These are phyloP conservation scores for Hylyphantes graminicola DNA, from an alignment of 1,140 invertebrate species.

Conservation along the genomic window DNA sequence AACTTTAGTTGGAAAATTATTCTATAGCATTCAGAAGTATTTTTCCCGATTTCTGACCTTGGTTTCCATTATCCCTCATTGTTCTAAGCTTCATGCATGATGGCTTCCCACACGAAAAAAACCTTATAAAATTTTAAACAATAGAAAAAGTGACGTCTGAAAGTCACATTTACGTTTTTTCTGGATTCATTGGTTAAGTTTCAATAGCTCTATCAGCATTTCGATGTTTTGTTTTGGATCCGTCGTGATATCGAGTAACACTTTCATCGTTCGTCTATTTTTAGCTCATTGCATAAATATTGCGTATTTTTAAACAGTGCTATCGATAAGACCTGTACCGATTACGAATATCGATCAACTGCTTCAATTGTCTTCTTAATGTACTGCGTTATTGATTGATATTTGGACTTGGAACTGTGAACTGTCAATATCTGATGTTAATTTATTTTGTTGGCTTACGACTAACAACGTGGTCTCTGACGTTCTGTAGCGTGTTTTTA, in stretches of 20 bases:
- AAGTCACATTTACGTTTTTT: slow-evolving; percentile 11
- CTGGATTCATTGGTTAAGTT: neutral
- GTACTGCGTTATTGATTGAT: too few species aligned
- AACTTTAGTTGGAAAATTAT: too few species aligned
- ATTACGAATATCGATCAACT: neutral
- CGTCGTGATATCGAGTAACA: slow-evolving; percentile 12
- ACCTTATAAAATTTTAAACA: slow-evolving; percentile 8
- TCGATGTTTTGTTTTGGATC: slow-evolving; percentile 7
- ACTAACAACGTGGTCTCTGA: neutral
- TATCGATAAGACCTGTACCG: neutral
- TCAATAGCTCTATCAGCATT: neutral
- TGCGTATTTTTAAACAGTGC: neutral
- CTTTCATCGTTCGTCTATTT: slow-evolving; percentile 8
- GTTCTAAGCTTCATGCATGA: slow-evolving; percentile 11
- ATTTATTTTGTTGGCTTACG: neutral
- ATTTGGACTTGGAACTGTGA: slow-evolving; percentile 12
- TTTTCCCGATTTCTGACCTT: slow-evolving; percentile 12
- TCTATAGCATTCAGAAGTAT: too few species aligned
- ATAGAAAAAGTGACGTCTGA: slow-evolving; percentile 3
- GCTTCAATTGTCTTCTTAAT: neutral
- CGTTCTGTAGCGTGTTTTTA: neutral
- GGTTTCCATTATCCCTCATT: neutral
- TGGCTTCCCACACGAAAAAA: neutral
- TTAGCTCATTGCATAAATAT: neutral
- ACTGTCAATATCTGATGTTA: slow-evolving; percentile 5